Percentiles rank a stretch among this genome's conserved stretches.
phyloP scores from a whole-genome alignment of 2,888 invertebrate species.

The Cantharis rustica region DNA sequence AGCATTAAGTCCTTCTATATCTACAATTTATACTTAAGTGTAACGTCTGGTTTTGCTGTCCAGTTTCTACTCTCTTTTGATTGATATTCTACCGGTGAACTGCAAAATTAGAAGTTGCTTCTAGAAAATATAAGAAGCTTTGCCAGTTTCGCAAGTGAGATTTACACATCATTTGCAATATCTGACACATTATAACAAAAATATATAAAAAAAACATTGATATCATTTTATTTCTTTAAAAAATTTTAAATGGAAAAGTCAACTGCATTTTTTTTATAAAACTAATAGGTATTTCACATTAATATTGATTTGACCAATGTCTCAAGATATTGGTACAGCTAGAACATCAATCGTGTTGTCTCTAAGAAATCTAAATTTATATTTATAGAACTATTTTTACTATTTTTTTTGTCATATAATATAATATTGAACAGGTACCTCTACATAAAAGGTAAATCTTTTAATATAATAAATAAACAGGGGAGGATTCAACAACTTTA shows the following conservation, averaged over 20 bases:
- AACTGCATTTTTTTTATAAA: neutral
- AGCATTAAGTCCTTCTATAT: neutral
- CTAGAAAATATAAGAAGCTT: neutral
- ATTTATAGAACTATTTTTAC: neutral
- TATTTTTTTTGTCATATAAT: too few relatives aligned
- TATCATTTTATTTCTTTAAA: neutral
- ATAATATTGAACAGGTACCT: too few relatives aligned
- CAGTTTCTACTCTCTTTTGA: conserved; percentile 12
- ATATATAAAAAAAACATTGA: neutral
- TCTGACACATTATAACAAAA: neutral
- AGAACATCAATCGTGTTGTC: neutral
- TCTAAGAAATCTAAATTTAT: neutral
- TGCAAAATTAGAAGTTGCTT: conserved; percentile 13
- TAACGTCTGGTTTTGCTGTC: neutral
- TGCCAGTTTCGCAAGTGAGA: conserved; percentile 11
- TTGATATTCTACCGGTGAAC: conserved; percentile 20
- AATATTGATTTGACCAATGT: neutral
- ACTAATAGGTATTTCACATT: too few relatives aligned
- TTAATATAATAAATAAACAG: too few relatives aligned
- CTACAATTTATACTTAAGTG: neutral
- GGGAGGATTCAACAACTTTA: too few relatives aligned
- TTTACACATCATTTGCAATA: conserved; percentile 21
- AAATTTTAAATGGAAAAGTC: neutral
- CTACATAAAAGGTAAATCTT: too few relatives aligned
- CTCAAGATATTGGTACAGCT: neutral